Evolutionary conservation across 2,113 vertebrate species (phyloP).

Genomic region (Heloderma charlesbogerti): DNA sequence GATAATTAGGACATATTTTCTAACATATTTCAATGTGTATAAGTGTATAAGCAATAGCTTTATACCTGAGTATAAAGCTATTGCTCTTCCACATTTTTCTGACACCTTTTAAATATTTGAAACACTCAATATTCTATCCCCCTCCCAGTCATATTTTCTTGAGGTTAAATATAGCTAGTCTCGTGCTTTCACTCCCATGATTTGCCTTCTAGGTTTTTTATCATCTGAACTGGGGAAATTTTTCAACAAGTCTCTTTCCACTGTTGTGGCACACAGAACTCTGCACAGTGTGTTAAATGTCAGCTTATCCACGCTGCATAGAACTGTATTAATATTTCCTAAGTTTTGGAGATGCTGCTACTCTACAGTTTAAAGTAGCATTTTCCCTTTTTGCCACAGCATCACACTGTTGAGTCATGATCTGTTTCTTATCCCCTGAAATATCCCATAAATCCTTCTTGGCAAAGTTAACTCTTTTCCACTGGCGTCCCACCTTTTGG

Average conservation of each 20-base stretch:
- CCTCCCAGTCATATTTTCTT: not conserved
- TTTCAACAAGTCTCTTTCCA: not conserved
- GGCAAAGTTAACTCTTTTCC: not conserved
- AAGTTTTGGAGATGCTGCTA: not conserved
- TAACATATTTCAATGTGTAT: too few species aligned
- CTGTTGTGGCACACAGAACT: not conserved
- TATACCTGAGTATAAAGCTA: slow-evolving; percentile 8
- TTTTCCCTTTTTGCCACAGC: not conserved
- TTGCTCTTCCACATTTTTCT: slow-evolving; percentile 2
- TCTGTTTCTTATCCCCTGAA: not conserved
- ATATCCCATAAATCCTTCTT: not conserved
- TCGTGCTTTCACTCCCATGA: not conserved
- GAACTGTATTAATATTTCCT: not conserved
- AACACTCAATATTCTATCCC: not conserved
- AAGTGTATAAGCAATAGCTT: too few species aligned
- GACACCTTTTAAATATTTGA: slow-evolving; percentile 24
- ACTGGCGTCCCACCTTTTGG: not conserved
- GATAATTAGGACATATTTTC: not conserved
- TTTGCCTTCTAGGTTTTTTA: not conserved
- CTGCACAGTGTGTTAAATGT: not conserved
- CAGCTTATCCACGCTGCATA: not conserved
- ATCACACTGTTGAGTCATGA: not conserved
- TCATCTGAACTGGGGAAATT: not conserved
- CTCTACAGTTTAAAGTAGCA: not conserved
- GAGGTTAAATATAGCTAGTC: not conserved